Evolutionary conservation across 2,797 vertebrate genomes (phyloP).

Genomic region (Sebastes elongatus): DNA sequence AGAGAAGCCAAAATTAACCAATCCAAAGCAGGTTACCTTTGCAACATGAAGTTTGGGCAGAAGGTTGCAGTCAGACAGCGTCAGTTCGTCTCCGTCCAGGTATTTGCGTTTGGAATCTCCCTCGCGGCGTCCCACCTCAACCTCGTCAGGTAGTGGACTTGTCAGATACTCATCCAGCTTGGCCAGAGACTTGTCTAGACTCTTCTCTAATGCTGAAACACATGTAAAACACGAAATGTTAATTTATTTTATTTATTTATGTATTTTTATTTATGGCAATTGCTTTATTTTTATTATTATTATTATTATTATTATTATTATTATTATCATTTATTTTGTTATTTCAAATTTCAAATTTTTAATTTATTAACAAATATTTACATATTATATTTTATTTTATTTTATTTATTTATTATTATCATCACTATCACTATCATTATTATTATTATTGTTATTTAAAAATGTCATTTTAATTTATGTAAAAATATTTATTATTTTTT

Average conservation of each 20-base stretch:
- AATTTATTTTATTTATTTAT: neutral
- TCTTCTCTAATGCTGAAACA: conserved; percentile 87
- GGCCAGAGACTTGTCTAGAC: conserved; percentile 89
- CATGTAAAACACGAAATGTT: neutral
- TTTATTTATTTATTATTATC: no score
- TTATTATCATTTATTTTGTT: neutral
- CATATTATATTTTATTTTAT: neutral
- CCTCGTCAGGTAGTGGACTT: conserved; percentile 88
- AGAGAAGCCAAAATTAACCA: neutral
- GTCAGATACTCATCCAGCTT: conserved; percentile 91
- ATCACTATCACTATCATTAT: no score
- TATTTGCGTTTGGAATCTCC: conserved; percentile 88
- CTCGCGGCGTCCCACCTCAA: conserved; percentile 58
- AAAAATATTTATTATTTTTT: neutral
- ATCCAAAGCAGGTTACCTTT: conserved; percentile 84
- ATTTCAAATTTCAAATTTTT: no score
- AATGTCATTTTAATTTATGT: neutral
- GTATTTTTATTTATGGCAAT: neutral
- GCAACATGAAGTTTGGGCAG: conserved; percentile 97
- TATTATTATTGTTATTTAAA: no score
- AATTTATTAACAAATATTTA: no score
- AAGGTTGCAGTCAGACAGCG: conserved; percentile 96
- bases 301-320: neutral
- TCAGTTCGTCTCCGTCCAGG: conserved; percentile 93
- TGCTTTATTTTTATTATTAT: no score